Percentiles rank a stretch among this genome's conserved stretches.
Evolutionary conservation across 2,888 invertebrate genomes (phyloP).

Genomic region (Xylocampa areola): DNA sequence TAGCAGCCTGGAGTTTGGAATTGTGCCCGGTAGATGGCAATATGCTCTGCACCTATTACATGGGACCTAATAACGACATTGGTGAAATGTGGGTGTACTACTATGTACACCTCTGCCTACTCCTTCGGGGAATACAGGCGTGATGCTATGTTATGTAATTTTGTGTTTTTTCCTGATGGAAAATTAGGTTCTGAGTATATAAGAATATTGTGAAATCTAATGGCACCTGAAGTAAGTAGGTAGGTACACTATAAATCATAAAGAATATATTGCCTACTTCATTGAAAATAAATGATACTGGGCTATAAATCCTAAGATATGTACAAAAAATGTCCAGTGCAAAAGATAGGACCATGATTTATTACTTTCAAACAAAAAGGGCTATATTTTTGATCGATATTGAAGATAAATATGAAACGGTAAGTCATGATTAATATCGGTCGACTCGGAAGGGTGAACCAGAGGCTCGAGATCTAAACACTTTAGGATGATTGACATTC

Average conservation of each 20-base stretch:
- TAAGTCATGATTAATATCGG: conserved; percentile 32
- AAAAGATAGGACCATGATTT: conserved; percentile 40
- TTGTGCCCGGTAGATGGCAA: too few relatives aligned
- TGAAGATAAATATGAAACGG: conserved; percentile 35
- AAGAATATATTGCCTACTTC: conserved; percentile 19
- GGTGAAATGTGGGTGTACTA: too few relatives aligned
- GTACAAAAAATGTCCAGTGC: conserved; percentile 26
- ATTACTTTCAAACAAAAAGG: conserved; percentile 34
- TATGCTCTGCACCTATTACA: too few relatives aligned
- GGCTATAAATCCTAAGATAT: conserved; percentile 32
- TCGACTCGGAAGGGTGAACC: conserved; percentile 15
- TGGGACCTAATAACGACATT: too few relatives aligned
- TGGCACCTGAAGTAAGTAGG: neutral
- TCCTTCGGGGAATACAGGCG: too few relatives aligned
- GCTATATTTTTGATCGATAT: conserved; percentile 35
- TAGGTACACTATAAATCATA: conserved; percentile 7
- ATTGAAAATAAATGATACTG: conserved; percentile 26
- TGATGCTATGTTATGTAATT: too few relatives aligned
- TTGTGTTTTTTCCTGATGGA: neutral
- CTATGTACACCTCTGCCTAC: too few relatives aligned
- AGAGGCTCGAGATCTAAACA: conserved; percentile 5
- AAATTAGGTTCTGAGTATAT: neutral
- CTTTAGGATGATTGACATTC: conserved; percentile 30
- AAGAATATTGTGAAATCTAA: too few relatives aligned
- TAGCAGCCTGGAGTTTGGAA: too few relatives aligned